A percentile compares a stretch with the other conserved stretches of the same genome.
These are phyloP conservation scores for Trichosurus vulpecula DNA, from an alignment of 2,797 vertebrate genomes.

Conservation along the genomic window DNA sequence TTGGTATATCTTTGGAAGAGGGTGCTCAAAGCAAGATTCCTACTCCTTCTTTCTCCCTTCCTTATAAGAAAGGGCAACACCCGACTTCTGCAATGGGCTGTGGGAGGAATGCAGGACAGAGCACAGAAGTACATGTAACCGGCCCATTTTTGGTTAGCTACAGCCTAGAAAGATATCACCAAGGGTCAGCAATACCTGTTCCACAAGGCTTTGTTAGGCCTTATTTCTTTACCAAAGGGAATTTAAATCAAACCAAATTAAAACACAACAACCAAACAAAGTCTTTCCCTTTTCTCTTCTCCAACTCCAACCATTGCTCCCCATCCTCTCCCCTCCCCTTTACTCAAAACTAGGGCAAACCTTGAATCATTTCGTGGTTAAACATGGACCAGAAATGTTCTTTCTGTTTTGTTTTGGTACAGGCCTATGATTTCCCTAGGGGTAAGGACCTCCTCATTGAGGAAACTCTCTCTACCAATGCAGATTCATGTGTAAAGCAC, in stretches of 20 bases:
- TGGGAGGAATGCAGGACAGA: not conserved
- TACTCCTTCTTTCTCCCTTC: not conserved
- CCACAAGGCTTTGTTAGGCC: not conserved
- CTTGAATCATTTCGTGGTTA: not conserved
- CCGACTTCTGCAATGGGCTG: not conserved
- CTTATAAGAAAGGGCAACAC: not conserved
- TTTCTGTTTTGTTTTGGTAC: not conserved
- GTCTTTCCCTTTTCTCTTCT: not conserved
- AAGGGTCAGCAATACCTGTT: not conserved
- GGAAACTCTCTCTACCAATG: not conserved
- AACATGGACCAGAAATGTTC: not conserved
- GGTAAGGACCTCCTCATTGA: not conserved
- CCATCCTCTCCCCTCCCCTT: not conserved
- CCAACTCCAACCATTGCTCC: not conserved
- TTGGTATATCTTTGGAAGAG: not conserved
- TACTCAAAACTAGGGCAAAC: not conserved
- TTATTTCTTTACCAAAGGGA: not conserved
- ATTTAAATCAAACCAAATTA: not conserved
- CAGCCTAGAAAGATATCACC: not conserved
- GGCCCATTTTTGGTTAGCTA: not conserved
- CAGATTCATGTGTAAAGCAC: not conserved
- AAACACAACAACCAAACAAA: not conserved
- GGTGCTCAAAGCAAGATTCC: not conserved
- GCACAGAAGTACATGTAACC: not conserved
- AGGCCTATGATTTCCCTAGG: not conserved